Percentiles rank a stretch among this genome's conserved stretches.
phyloP scores from a whole-genome alignment of 2,888 invertebrate species.

The Polymixis flavicincta region DNA sequence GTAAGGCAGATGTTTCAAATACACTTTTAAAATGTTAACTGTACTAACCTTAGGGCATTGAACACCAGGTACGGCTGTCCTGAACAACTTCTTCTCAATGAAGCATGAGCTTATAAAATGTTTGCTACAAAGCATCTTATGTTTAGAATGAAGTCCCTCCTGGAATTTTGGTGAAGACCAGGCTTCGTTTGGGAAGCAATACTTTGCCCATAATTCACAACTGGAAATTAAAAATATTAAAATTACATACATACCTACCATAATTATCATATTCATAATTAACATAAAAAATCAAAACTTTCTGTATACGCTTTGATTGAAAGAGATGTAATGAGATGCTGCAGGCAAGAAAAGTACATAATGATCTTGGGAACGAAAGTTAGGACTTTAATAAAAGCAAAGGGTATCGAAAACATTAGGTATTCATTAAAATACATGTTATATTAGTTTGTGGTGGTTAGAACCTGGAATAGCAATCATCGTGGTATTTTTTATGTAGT shows the following conservation, averaged over 20 bases:
- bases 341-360: too few species aligned
- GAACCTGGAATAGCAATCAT: background rate
- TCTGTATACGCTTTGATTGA: too few species aligned
- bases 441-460: too few species aligned
- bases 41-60: conserved; percentile 13
- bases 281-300: too few species aligned
- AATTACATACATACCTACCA: too few species aligned
- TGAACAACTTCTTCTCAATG: conserved; percentile 9
- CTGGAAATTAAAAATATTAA: too few species aligned
- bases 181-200: conserved; percentile 11
- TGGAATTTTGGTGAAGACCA: too few species aligned
- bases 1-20: too few species aligned
- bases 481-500: background rate
- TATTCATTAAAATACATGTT: background rate
- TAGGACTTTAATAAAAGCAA: too few species aligned
- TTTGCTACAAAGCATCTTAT: conserved; percentile 21
- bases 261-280: too few species aligned
- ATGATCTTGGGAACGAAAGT: too few species aligned
- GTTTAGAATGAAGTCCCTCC: background rate
- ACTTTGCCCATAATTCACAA: background rate
- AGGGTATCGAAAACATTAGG: background rate
- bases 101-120: conserved; percentile 15
- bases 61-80: conserved; percentile 21
- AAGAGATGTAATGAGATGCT: too few species aligned
- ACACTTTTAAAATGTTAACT: background rate